A percentile compares a stretch with the other conserved stretches of the same genome.
These are phyloP conservation scores for Rhynchophorus ferrugineus DNA, from an alignment of 1,140 invertebrate genomes.

Conservation along the genomic window DNA sequence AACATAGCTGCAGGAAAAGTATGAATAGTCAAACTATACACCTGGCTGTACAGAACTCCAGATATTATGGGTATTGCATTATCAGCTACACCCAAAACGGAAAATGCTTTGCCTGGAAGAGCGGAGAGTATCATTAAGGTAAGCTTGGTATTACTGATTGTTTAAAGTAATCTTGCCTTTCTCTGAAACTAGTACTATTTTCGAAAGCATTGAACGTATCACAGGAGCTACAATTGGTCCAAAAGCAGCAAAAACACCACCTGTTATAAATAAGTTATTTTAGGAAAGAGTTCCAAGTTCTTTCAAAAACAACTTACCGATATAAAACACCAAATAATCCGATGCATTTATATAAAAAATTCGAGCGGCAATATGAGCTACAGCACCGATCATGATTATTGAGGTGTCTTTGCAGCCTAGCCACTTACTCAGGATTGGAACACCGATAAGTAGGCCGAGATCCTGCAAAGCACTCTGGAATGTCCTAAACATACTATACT, in stretches of 20 bases:
- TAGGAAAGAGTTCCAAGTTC: neutral
- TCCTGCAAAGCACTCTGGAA: constrained; percentile 61
- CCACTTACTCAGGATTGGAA: constrained; percentile 59
- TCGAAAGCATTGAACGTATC: constrained; percentile 66
- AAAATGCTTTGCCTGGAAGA: constrained; percentile 60
- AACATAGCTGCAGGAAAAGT: constrained; percentile 52
- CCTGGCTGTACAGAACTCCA: constrained; percentile 58
- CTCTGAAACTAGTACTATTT: constrained; percentile 57
- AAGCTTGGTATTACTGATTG: too few relatives aligned
- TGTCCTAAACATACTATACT: constrained; percentile 53
- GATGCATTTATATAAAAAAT: constrained; percentile 55
- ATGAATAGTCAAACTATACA: constrained; percentile 59
- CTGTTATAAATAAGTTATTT: constrained; percentile 34
- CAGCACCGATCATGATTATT: constrained; percentile 61
- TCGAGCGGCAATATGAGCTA: constrained; percentile 57
- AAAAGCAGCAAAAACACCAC: constrained; percentile 56
- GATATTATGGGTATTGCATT: constrained; percentile 66
- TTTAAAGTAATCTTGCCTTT: constrained; percentile 50
- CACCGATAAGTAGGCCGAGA: constrained; percentile 53
- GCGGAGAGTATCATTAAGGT: neutral
- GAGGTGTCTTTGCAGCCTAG: constrained; percentile 60
- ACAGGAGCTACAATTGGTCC: constrained; percentile 67
- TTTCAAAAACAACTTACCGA: constrained; percentile 40
- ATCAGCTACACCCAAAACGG: constrained; percentile 65
- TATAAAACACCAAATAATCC: constrained; percentile 50